A percentile compares a stretch with the other conserved stretches of the same genome.
Conservation (phyloP, 2,113 vertebrate species). For the Corythornis vintsioides region DNA sequence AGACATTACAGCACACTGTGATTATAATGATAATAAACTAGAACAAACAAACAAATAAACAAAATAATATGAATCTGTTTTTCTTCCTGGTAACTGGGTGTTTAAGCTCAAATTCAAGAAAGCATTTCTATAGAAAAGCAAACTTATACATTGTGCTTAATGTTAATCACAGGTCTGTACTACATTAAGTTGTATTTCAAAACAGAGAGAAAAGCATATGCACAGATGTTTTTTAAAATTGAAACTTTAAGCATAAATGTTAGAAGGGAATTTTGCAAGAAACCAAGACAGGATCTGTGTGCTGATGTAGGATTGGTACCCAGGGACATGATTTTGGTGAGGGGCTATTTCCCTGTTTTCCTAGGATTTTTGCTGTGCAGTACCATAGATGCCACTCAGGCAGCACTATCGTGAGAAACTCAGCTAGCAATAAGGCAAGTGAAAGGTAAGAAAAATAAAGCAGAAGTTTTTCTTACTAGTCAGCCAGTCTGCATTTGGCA, state of each 20-base stretch:
- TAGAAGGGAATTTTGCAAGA: neutral
- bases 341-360: neutral
- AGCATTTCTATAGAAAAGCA: neutral
- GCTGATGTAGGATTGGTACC: neutral
- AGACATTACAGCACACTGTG: neutral
- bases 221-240: neutral
- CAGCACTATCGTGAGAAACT: neutral
- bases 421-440: neutral
- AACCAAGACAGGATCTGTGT: neutral
- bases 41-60: neutral
- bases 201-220: neutral
- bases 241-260: neutral
- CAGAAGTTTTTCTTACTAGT: neutral
- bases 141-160: neutral
- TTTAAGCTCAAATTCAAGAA: neutral
- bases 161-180: neutral
- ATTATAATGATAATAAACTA: neutral
- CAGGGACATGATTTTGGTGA: neutral
- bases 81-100: neutral
- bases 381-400: neutral
- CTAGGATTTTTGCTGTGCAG: neutral
- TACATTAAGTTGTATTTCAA: neutral
- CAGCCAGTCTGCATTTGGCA: neutral
- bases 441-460: slow-evolving; percentile 1
- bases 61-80: neutral